Base-by-base conservation (phyloP, 1,140 invertebrate species). In the Drosophila azteca region DNA sequence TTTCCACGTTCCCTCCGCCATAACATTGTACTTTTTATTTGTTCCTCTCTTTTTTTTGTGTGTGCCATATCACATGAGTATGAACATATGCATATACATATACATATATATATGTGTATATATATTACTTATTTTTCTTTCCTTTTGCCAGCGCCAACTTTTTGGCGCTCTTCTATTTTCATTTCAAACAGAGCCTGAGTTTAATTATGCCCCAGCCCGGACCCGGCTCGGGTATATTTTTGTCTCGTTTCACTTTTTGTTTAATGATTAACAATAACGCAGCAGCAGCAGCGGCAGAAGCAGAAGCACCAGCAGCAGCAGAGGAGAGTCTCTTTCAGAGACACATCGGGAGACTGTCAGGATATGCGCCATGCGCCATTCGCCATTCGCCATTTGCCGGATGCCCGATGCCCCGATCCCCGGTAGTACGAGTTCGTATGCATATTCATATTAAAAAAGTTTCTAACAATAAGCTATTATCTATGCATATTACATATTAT, bases 361-460 rank as follows among this genome's bases (percentile, higher is more conserved):
- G 60, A 74, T 49, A 15, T 31, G 59, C 24, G 35, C 35, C n/a
- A n/a, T n/a, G n/a, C n/a, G n/a, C n/a, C 45, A 50, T 57, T n/a
- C 55, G 24, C 58, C 61, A 43, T 57, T n/a, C 57, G 26, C 59
- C 61, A 67, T 68, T 63, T 55, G 70, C 39, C 24, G 4, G 24
- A 26, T 26, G 24, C 24, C 24, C 24, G 24, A 26, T 26, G 24
- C 24, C 24, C 24, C 24, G 24, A 26, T 26, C 4, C 24, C 24
- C 58, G 35, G 35, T 45, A 35, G 26, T 20, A 57, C 26, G 51
- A 17, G 6, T 45, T 61, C 60, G 63, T 77, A 71, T 70, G 72
- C 69, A 81, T 87, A 79, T 87, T 81, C 88, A 87, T 87, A 87
- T 87, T 88, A 87, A 88, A 88, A 87, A 87, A 87, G 75, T 87